Base-by-base conservation (phyloP, 2,888 invertebrate genomes). In the Desoria tigrina region DNA sequence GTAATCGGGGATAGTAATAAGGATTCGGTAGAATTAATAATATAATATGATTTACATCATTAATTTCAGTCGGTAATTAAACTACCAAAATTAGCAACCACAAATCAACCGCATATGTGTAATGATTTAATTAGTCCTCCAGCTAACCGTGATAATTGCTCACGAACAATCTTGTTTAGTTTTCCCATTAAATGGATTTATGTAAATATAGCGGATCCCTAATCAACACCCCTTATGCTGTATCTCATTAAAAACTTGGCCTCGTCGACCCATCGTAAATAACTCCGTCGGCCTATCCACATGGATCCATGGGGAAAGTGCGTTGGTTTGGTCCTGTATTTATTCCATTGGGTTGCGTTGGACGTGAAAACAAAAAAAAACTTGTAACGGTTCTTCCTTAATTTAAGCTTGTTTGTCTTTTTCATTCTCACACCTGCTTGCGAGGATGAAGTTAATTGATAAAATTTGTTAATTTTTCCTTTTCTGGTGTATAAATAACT, bases 121-220 rank as follows among this genome's bases (percentile, higher is more conserved):
- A 45, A 45, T 45, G 45, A 45, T 45, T 45, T 45, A 45, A 45
- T 45, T 45, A 45, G 45, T n/a, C n/a, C n/a, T 16, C 9, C 45
- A 45, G 45, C 45, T 45, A 6, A 45, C n/a, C 45, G 45, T 45
- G 45, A 45, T 45, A 45, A 45, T 45, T 45, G 45, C n/a, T 21
- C 45, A 45, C 21, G 45, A 45, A 45, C n/a, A 45, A 45, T 45
- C 45, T 45, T 45, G 45, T 45, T 45, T 45, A 45, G 45, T 45
- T 45, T 45, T 45, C 45, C 45, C 45, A 45, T 45, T 45, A 45
- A 45, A 45, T 6, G 45, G 45, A 45, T 45, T 45, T 45, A 45
- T 45, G 45, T 45, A 45, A 45, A 45, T 32, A 32, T 45, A 45
- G 45, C 21, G 21, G 16, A 45, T 21, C 9, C 45, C 21, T 45